Conservation (phyloP, 2,888 invertebrate species). For the Clepsis dumicolana region DNA sequence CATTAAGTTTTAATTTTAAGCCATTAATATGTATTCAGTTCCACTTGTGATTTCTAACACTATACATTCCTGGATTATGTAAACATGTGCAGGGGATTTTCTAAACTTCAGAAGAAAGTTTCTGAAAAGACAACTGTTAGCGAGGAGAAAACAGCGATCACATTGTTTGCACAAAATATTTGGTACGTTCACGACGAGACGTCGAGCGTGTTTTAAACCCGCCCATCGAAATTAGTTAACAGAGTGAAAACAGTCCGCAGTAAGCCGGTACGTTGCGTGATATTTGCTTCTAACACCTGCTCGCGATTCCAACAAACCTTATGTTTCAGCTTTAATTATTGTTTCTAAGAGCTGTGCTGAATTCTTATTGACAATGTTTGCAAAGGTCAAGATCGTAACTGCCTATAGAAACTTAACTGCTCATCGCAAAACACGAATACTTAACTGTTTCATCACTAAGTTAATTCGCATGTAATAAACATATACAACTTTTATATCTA, state of each 20-base stretch:
- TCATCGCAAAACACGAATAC: conserved; percentile 53
- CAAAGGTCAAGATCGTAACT: conserved; percentile 72
- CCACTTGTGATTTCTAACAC: conserved; percentile 11
- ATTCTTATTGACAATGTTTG: conserved; percentile 63
- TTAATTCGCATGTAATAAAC: conserved; percentile 53
- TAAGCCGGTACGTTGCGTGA: conserved; percentile 69
- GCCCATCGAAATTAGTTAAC: conserved; percentile 64
- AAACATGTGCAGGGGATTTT: conserved; percentile 22
- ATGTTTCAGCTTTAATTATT: conserved; percentile 61
- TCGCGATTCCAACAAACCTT: conserved; percentile 65
- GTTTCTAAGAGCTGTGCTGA: conserved; percentile 58
- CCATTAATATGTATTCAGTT: conserved; percentile 34
- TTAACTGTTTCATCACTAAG: conserved; percentile 54
- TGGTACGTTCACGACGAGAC: conserved; percentile 65
- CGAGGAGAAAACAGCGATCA: conserved; percentile 38
- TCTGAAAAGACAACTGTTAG: conserved; percentile 32
- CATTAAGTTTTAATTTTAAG: conserved; percentile 22
- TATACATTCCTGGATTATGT: conserved; percentile 26
- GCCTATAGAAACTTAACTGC: conserved; percentile 50
- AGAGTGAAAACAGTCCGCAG: conserved; percentile 74
- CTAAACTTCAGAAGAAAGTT: conserved; percentile 35
- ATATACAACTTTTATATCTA: conserved; percentile 51
- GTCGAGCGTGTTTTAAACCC: conserved; percentile 70
- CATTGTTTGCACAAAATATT: conserved; percentile 75
- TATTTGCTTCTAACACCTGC: conserved; percentile 71